Evolutionary conservation across 2,888 invertebrate species (phyloP).

Genomic region (Apodemia duryi): DNA sequence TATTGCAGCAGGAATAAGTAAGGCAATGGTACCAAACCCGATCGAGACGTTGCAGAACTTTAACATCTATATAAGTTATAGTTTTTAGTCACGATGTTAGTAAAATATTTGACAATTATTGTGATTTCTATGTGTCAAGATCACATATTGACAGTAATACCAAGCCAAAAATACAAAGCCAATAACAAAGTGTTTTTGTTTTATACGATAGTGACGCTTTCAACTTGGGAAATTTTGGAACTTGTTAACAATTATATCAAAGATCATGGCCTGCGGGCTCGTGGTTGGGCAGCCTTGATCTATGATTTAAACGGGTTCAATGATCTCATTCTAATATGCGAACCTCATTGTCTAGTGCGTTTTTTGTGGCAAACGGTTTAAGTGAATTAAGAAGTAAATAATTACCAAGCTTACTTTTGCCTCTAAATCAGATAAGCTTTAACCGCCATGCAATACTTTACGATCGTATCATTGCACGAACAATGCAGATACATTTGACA

Average conservation of each 20-base stretch:
- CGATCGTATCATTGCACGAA: slow-evolving; percentile 40
- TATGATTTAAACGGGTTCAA: slow-evolving; percentile 52
- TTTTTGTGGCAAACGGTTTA: slow-evolving; percentile 68
- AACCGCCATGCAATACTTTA: slow-evolving; percentile 26
- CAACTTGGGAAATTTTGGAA: not conserved
- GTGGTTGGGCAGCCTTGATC: slow-evolving; percentile 1
- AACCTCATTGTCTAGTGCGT: slow-evolving; percentile 67
- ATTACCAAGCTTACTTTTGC: slow-evolving; percentile 20
- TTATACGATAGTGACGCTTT: not conserved
- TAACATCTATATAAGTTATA: no score
- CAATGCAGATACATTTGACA: slow-evolving; percentile 52
- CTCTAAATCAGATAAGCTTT: slow-evolving; percentile 17
- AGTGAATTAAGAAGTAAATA: slow-evolving; percentile 51
- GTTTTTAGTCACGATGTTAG: no score
- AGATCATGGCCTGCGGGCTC: not conserved
- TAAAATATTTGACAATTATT: no score
- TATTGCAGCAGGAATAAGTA: no score
- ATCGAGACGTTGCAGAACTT: no score
- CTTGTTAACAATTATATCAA: not conserved
- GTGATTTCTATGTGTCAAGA: not conserved
- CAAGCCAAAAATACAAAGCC: not conserved
- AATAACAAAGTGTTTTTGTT: not conserved
- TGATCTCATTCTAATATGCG: slow-evolving; percentile 70
- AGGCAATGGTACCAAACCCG: no score
- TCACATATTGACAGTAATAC: not conserved